Evolutionary conservation across 2,797 vertebrate genomes (phyloP), one percentile per base, ranked within the genome.

Genomic region (Eurystomus glaucurus): DNA sequence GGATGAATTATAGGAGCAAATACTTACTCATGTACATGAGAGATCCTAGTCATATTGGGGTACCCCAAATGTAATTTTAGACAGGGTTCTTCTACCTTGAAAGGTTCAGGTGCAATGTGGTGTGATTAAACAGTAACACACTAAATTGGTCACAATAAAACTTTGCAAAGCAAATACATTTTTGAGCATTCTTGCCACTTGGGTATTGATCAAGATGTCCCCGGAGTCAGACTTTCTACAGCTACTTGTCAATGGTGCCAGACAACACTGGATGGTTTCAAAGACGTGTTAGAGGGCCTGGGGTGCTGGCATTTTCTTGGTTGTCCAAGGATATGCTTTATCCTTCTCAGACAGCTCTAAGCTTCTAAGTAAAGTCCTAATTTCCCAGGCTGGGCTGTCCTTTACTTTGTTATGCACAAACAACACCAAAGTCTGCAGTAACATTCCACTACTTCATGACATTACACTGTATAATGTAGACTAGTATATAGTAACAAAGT

Each of bases 261-360:
- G 9, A 60, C 13, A 77, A 20, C 6, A 33, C 3, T 55, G 7
- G 1, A 69, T 6, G 8, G 4, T 50, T 75, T 25, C n/a, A 69
- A 77, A 77, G n/a, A n/a, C 9, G 2, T 28, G 2, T 37, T 54
- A 25, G 35, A 58, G 9, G 9, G 3, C 2, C 26, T 57, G 21
- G 26, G 8, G 39, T 57, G 5, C 3, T 57, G 14, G 4, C 11
- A 1, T 54, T 64, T 19, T 29, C 12, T 85, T 61, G 20, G 10
- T 33, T 77, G 26, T 43, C 17, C 29, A 37, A 10, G 9, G 8
- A 1, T 61, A 16, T 31, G 16, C 16, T 70, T 66, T 70, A n/a
- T 35, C 10, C 6, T 50, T 58, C 19, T 45, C 1, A 4, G 22
- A 58, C 1, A 28, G 2, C 1, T 39, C 10, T 65, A 54, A 65